These are phyloP conservation scores for Lepilemur septentrionalis DNA, from an alignment of 2,797 vertebrate genomes.

Conservation along the genomic window DNA sequence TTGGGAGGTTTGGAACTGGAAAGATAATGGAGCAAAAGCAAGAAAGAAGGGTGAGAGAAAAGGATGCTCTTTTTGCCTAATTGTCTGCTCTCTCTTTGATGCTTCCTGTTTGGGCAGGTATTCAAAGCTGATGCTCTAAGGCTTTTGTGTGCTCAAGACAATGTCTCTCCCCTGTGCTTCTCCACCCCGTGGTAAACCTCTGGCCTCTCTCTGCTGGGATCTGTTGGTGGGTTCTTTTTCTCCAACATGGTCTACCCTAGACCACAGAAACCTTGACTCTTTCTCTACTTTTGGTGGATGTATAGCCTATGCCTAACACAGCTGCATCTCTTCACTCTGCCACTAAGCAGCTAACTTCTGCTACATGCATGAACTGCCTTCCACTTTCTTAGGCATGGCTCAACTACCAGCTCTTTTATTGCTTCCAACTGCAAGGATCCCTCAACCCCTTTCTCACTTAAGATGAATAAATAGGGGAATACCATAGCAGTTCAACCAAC, in stretches of 20 bases:
- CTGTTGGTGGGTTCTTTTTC: background rate
- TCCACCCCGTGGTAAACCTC: background rate
- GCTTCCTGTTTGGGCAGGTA: background rate
- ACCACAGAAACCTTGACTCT: background rate
- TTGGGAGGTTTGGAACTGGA: background rate
- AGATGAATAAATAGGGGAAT: background rate
- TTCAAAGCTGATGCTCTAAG: background rate
- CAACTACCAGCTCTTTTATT: background rate
- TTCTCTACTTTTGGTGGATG: background rate
- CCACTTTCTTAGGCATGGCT: background rate
- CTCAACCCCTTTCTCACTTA: background rate
- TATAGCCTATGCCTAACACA: background rate
- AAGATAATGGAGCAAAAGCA: background rate
- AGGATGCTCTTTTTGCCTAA: background rate
- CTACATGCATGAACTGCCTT: background rate
- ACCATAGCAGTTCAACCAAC: background rate
- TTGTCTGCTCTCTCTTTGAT: background rate
- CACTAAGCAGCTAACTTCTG: background rate
- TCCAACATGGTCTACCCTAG: background rate
- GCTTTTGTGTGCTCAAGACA: background rate
- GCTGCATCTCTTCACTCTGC: background rate
- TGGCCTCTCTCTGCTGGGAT: background rate
- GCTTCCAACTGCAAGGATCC: background rate
- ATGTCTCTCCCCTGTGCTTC: fast-evolving
- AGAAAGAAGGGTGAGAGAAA: background rate